These are phyloP conservation scores for Scopus umbretta DNA, from an alignment of 2,113 vertebrate species.

Conservation along the genomic window DNA sequence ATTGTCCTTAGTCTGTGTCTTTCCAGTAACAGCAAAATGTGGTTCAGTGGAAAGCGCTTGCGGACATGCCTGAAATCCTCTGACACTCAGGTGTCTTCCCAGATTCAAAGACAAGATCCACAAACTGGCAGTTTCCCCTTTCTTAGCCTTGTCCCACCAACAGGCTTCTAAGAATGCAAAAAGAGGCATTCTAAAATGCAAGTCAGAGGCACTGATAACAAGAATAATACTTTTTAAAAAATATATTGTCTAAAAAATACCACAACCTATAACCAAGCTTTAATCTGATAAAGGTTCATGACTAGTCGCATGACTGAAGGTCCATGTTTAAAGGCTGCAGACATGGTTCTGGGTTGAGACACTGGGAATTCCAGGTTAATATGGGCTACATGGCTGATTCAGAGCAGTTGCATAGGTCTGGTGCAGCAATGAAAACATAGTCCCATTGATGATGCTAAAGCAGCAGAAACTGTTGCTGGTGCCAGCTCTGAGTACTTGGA, in stretches of 20 bases:
- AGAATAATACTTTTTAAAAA: background rate
- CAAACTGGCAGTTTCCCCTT: background rate
- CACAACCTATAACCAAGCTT: background rate
- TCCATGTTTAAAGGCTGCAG: background rate
- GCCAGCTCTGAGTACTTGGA: background rate
- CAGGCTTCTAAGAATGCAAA: background rate
- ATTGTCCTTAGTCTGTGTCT: background rate
- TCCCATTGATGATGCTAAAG: background rate
- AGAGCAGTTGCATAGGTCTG: background rate
- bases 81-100: background rate
- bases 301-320: background rate
- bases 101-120: background rate
- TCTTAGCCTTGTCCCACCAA: background rate
- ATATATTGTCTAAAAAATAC: background rate
- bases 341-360: background rate
- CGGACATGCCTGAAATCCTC: background rate
- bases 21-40: background rate
- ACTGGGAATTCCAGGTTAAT: background rate
- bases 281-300: background rate
- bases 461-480: background rate
- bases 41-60: background rate
- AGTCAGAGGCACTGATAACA: background rate
- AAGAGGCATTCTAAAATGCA: too few relatives aligned
- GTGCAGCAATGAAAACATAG: background rate
- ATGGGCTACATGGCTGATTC: background rate